Base-by-base conservation (phyloP, 2,797 vertebrate genomes). In the Tapirus indicus region DNA sequence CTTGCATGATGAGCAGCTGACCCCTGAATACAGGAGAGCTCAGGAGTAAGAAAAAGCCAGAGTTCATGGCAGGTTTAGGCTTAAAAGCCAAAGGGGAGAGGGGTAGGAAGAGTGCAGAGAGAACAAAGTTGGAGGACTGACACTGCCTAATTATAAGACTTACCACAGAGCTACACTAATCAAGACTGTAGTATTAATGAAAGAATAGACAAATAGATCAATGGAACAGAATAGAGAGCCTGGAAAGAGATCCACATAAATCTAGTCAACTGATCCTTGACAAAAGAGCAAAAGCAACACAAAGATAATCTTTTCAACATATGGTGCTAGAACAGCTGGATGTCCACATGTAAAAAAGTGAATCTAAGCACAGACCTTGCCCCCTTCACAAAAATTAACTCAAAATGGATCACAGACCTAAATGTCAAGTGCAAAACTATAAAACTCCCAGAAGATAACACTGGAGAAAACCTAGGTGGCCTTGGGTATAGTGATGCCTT, bases 221-320 rank as follows among this genome's bases (percentile, higher is more conserved):
- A 6, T 79, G 83, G n/a, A 56, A 62, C 27, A 17, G n/a, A 49
- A 25, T 35, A 77, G 91, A 93, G 44, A 78, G 23, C 35, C 47
- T 44, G 44, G 93, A 95, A 68, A 58, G 58, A 47, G 58, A 41
- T 32, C 54, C 87, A 60, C 12, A 2, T 23, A 23, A 69, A 44
- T 88, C 32, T 25, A 69, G 54, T 54, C 27, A 93, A 14, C 7
- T 35, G 41, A 52, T 77, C 29, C 78, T 89, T 89, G 54, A 88
- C 69, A 54, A 54, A 68, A 23, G 54, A 78, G 21, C 60, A 41
- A 66, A 92, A 38, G 54, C 14, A 4, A 47, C 66, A 75, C 49
- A 82, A 68, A 52, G 35, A 58, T 75, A 10, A 77, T 68, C 49
- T 88, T 92, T 95, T 88, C 69, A 88, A 68, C 58, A 71, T 35